phyloP scores from a whole-genome alignment of 1,140 invertebrate species.

The Polyergus mexicanus region DNA sequence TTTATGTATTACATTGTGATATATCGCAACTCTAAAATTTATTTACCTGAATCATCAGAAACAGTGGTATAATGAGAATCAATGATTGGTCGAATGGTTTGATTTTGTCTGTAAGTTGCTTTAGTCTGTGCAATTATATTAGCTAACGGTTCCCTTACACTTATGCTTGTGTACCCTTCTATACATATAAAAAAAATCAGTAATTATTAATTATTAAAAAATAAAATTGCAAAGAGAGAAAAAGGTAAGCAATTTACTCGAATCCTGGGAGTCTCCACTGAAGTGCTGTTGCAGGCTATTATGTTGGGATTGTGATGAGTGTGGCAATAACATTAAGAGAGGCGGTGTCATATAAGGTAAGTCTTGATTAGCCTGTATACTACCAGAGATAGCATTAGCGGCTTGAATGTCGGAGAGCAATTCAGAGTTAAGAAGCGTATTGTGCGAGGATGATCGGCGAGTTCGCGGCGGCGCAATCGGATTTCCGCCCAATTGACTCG shows the following conservation, averaged over 20 bases:
- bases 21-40: slow-evolving; percentile 41
- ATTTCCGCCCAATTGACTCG: slow-evolving; percentile 72
- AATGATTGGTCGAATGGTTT: slow-evolving; percentile 85
- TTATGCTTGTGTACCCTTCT: slow-evolving; percentile 97
- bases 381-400: slow-evolving; percentile 93
- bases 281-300: slow-evolving; percentile 89
- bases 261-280: slow-evolving; percentile 95
- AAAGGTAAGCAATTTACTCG: slow-evolving; percentile 87
- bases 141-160: slow-evolving; percentile 94
- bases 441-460: slow-evolving; percentile 86
- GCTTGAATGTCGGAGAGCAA: slow-evolving; percentile 89
- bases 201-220: not conserved
- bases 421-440: slow-evolving; percentile 81
- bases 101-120: slow-evolving; percentile 84
- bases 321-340: slow-evolving; percentile 86
- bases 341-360: slow-evolving; percentile 96
- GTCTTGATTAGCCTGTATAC: slow-evolving; percentile 94
- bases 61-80: slow-evolving; percentile 94
- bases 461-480: slow-evolving; percentile 85
- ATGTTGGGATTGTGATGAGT: slow-evolving; percentile 79
- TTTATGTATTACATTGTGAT: not conserved
- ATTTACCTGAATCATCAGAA: slow-evolving; percentile 93
- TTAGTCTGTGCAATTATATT: slow-evolving; percentile 90
- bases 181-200: not conserved
- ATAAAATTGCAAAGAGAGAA: not conserved